Evolutionary conservation across 2,113 vertebrate genomes (phyloP).

Genomic region (Periophthalmus modestus): DNA sequence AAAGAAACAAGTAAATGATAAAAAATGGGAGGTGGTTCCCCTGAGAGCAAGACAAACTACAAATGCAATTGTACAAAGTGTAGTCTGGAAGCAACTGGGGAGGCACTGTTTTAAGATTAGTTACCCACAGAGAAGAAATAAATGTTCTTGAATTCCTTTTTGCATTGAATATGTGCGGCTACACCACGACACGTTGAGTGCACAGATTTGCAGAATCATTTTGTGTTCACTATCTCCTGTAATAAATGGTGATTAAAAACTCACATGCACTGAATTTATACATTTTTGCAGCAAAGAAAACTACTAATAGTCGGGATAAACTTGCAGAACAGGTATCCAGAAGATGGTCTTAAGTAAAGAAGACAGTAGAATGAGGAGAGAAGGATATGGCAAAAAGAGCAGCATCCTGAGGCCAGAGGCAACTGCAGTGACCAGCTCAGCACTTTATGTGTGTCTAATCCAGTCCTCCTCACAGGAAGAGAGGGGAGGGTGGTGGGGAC

Average conservation of each 20-base stretch:
- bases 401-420: conserved; percentile 60
- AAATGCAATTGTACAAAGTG: conserved; percentile 58
- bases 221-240: too few species aligned
- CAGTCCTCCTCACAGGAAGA: conserved; percentile 60
- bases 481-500: conserved; percentile 38
- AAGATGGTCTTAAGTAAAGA: conserved; percentile 26
- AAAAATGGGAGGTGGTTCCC: conserved; percentile 56
- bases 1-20: conserved; percentile 62
- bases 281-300: neutral
- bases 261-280: neutral
- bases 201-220: neutral
- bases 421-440: conserved; percentile 70
- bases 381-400: conserved; percentile 63
- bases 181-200: neutral
- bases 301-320: neutral
- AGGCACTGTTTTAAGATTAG: conserved; percentile 5
- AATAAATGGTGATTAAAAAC: too few species aligned
- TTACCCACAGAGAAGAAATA: neutral
- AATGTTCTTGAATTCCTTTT: neutral
- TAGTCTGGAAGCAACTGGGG: conserved; percentile 48
- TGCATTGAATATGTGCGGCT: neutral
- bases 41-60: conserved; percentile 32
- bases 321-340: conserved; percentile 10
- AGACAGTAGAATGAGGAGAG: conserved; percentile 3
- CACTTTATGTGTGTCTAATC: conserved; percentile 74